Evolutionary conservation across 2,888 invertebrate genomes (phyloP), one percentile per base, ranked within the genome.

Genomic region (Abscondita cerata): DNA sequence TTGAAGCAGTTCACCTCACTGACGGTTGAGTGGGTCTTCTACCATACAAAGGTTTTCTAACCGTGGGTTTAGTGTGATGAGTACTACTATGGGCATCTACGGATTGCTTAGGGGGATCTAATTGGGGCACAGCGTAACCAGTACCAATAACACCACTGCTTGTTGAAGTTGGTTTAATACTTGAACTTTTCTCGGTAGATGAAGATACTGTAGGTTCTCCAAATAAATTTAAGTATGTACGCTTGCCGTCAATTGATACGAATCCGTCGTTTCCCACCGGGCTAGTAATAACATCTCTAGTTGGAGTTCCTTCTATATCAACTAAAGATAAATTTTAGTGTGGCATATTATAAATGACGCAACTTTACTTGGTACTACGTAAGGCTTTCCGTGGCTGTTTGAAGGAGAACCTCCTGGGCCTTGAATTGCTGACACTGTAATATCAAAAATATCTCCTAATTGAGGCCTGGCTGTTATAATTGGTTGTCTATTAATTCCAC

Each of bases 181-280:
- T 76, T 0, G 80, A 67, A 0, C 75, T 67, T 36, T 68, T 0
- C 72, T 74, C 3, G 69, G 78, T 36, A 66, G 75, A 54, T 36
- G 76, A 78, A 5, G 81, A 78, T 4, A 82, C 80, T 19, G 85
- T 80, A 1, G 80, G 76, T 8, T 87, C 89, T 64, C 91, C 92
- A 77, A 94, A 92, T 40, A 95, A 83, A 81, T 93, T 93, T 70
- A 95, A 85, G 76, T 95, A 94, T 0, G 94, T 95, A 72, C 93
- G 84, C 81, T 95, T 93, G 34, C 95, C 95, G 76, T 95, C 95
- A 59, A 95, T 95, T 18, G 93, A 95, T 12, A 95, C 95, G 80
- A 93, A 95, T 19, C 93, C 92, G 74, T 94, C 90, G 47, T 90
- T 89, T 13, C 91, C 91, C 4, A 90, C 86, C 1, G 92, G 87